Conservation (phyloP, 2,797 vertebrate genomes). For the Pangasius krempfi region DNA sequence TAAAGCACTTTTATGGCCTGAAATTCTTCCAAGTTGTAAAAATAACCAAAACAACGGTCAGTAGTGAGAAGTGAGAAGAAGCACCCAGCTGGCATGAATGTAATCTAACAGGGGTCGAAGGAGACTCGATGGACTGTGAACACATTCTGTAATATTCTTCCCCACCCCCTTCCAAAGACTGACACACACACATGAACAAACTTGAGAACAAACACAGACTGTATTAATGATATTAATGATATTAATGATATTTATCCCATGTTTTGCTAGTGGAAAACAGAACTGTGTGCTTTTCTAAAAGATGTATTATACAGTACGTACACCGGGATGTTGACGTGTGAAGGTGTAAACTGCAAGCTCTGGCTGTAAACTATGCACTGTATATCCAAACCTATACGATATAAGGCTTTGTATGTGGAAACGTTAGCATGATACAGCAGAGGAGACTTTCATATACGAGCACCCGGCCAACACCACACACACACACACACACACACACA, state of each 20-base stretch:
- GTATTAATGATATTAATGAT: slow-evolving; percentile 9
- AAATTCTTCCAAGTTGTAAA: slow-evolving; percentile 68
- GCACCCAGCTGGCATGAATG: not conserved
- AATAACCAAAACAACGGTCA: slow-evolving; percentile 67
- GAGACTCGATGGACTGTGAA: not conserved
- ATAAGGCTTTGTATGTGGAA: slow-evolving; percentile 64
- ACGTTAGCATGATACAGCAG: slow-evolving; percentile 71
- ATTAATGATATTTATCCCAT: slow-evolving; percentile 14
- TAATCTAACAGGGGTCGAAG: not conserved
- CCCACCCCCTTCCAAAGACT: slow-evolving; percentile 17
- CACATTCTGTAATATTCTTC: slow-evolving; percentile 5
- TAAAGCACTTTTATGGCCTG: slow-evolving; percentile 69
- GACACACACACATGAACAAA: slow-evolving; percentile 27
- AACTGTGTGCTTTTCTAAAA: slow-evolving; percentile 55
- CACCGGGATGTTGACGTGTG: slow-evolving; percentile 65
- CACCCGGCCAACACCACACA: not conserved
- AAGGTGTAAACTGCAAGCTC: slow-evolving; percentile 70
- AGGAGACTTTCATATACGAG: slow-evolving; percentile 46
- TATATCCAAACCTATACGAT: slow-evolving; percentile 74
- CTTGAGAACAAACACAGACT: slow-evolving; percentile 32
- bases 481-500: not conserved
- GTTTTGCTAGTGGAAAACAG: slow-evolving; percentile 30
- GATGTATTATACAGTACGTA: slow-evolving; percentile 66
- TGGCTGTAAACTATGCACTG: slow-evolving; percentile 86
- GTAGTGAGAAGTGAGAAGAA: slow-evolving; percentile 23